Evolutionary conservation across 2,888 invertebrate species (phyloP), one percentile per base, ranked within the genome.

Genomic region (Deilephila porcellus): DNA sequence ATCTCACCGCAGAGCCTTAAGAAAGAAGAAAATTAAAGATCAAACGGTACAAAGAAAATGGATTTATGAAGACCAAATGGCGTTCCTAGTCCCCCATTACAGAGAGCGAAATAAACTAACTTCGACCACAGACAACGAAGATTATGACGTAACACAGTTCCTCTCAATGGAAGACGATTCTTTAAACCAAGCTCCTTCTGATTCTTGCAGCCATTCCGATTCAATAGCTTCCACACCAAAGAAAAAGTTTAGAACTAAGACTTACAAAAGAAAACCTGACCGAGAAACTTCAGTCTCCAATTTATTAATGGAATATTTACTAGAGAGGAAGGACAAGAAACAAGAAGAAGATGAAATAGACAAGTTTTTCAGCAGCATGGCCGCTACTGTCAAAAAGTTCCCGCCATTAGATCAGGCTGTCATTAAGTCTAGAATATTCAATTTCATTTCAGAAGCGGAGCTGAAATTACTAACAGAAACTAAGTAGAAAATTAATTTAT

Each of bases 1-100:
- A 72, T 73, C 78, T 62, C 78, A 79, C 73, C 75, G 77, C 72
- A 73, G 77, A 76, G 67, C 76, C 71, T 74, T 80, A 37, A 79
- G 80, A 75, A 81, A 80, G 70, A 76, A 76, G 75, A 79, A 77
- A 80, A 78, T 74, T 74, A 80, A 78, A 75, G 80, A 78, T 75
- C 78, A 81, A 74, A 79, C 77, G 75, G 80, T 77, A 63, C 52
- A 76, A 73, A 78, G 78, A 75, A 80, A 81, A 76, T 81, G 80
- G 78, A 77, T 76, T 64, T 81, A 72, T 77, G 81, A 81, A 76
- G 78, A 80, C 76, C 79, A 81, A 76, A 79, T 81, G 79, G 75
- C 77, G 76, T 79, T 80, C 76, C 78, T 77, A 72, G 25, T 80
- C 76, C 80, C 79, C 75, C 80, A 80, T 79, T 79, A 78, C 74